phyloP scores from a whole-genome alignment of 2,888 invertebrate genomes.

The Dromius quadrimaculatus region DNA sequence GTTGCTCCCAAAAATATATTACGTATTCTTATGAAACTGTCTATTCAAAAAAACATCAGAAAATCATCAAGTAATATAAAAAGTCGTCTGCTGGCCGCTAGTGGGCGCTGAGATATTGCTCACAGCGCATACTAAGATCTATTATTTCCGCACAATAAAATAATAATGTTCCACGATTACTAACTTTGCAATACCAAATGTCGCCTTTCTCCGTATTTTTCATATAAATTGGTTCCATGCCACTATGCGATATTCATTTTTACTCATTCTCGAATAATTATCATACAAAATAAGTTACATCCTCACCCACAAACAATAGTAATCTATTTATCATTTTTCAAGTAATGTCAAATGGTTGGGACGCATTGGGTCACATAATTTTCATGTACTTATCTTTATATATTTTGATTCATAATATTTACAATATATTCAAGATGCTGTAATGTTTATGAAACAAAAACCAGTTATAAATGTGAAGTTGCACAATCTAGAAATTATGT shows the following conservation, averaged over 20 bases:
- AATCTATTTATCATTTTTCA: no score
- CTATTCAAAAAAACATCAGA: conserved; percentile 64
- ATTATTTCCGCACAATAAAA: no score
- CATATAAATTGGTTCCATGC: conserved; percentile 13
- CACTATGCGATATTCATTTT: conserved; percentile 18
- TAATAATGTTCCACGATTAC: conserved; percentile 41
- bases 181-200: conserved; percentile 7
- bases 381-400: no score
- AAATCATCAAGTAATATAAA: conserved; percentile 63
- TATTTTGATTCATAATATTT: no score
- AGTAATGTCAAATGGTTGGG: no score
- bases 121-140: no score
- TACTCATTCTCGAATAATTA: conserved; percentile 4
- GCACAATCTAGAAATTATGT: no score
- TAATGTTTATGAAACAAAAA: neutral
- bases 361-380: no score
- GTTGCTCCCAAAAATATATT: conserved; percentile 46
- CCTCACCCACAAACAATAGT: no score
- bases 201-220: conserved; percentile 13
- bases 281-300: conserved; percentile 1
- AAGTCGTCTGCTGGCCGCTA: conserved; percentile 44
- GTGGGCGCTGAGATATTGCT: neutral
- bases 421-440: neutral
- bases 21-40: conserved; percentile 55
- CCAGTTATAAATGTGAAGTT: neutral